Conservation (phyloP, 2,797 vertebrate species). For the Remorina albescens region DNA sequence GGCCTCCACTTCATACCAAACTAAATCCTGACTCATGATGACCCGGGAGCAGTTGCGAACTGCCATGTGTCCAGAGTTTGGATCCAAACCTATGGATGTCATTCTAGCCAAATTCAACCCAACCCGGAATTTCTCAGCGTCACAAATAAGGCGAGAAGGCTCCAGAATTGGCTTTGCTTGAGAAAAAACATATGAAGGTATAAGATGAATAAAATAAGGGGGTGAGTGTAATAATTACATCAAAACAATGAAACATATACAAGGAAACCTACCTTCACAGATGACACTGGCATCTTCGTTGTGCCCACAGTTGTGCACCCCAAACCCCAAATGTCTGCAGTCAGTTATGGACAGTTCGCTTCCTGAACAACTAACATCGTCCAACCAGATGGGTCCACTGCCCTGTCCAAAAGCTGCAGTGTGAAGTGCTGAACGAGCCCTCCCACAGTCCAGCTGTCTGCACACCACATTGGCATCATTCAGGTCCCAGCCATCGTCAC, state of each 20-base stretch:
- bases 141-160: constrained; percentile 60
- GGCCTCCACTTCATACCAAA: constrained; percentile 73
- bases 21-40: background rate
- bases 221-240: background rate
- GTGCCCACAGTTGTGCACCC: constrained; percentile 59
- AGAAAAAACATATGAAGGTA: constrained; percentile 4
- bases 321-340: constrained; percentile 55
- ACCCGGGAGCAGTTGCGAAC: constrained; percentile 48
- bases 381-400: constrained; percentile 71
- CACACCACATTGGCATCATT: constrained; percentile 62
- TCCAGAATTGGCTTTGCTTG: constrained; percentile 16
- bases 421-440: constrained; percentile 24
- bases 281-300: constrained; percentile 52
- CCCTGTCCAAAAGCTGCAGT: constrained; percentile 60
- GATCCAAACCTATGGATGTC: constrained; percentile 48
- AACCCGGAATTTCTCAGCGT: constrained; percentile 49
- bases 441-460: constrained; percentile 68
- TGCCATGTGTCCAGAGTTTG: constrained; percentile 70
- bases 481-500: constrained; percentile 58
- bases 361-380: constrained; percentile 60
- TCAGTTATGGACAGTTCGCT: constrained; percentile 42
- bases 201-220: background rate
- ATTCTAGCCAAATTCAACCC: constrained; percentile 28
- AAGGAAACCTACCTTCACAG: constrained; percentile 47
- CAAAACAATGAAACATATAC: background rate